phyloP scores from a whole-genome alignment of 2,888 invertebrate genomes.

The Poecilus cupreus region DNA sequence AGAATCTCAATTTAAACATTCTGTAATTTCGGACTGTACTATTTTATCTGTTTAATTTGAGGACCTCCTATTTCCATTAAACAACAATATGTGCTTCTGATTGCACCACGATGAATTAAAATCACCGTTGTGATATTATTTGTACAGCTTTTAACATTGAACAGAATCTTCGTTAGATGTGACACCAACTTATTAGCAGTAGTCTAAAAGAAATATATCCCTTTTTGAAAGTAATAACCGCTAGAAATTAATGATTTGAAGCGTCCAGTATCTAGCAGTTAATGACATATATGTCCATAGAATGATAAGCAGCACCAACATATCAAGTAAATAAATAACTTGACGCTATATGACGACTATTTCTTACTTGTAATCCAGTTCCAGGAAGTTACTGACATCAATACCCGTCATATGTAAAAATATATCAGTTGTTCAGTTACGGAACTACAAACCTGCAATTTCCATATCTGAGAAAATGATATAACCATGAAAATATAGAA shows the following conservation, averaged over 20 bases:
- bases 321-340: neutral
- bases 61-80: too few species aligned
- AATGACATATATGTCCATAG: neutral
- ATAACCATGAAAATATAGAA: neutral
- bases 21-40: too few species aligned
- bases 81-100: too few species aligned
- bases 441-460: constrained; percentile 10
- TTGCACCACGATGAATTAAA: too few species aligned
- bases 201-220: too few species aligned
- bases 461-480: neutral
- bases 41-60: too few species aligned
- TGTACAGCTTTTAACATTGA: too few species aligned
- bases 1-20: too few species aligned
- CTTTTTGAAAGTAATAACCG: neutral
- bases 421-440: neutral
- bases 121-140: too few species aligned
- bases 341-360: neutral
- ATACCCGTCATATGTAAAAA: constrained; percentile 5
- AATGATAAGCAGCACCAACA: neutral
- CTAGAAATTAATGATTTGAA: neutral
- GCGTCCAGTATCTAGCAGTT: too few species aligned
- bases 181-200: too few species aligned
- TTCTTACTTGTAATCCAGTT: neutral
- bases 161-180: too few species aligned
- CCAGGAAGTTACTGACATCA: neutral